phyloP scores from a whole-genome alignment of 2,888 invertebrate species.

The Trichopria drosophilae region DNA sequence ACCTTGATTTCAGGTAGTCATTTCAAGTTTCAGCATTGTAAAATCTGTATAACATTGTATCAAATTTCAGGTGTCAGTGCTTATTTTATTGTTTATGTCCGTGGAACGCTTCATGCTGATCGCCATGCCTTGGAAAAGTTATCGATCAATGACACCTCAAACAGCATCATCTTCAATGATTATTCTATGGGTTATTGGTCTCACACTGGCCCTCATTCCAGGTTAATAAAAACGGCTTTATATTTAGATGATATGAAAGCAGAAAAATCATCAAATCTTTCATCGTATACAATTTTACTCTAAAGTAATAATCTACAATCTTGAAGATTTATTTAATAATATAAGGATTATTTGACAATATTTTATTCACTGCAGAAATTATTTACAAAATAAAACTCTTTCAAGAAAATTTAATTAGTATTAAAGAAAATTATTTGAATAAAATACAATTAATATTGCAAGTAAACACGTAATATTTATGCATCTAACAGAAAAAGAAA shows the following conservation, averaged over 20 bases:
- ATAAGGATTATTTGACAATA: no score
- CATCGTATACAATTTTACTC: not conserved
- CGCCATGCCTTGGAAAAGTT: constrained; percentile 64
- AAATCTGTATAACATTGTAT: not conserved
- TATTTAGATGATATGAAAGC: not conserved
- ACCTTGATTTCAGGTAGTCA: constrained; percentile 1
- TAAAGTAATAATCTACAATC: not conserved
- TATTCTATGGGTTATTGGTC: constrained; percentile 66
- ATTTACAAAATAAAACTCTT: no score
- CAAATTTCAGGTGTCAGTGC: constrained; percentile 63
- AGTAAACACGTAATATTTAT: no score
- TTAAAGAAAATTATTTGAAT: no score
- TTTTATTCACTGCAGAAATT: no score
- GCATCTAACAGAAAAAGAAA: no score
- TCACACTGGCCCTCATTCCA: constrained; percentile 67
- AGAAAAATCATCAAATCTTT: not conserved
- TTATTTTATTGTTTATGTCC: constrained; percentile 71
- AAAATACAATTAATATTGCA: no score
- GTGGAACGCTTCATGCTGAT: constrained; percentile 70
- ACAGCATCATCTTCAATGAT: constrained; percentile 61
- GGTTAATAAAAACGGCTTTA: no score
- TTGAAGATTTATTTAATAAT: no score
- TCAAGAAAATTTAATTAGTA: no score
- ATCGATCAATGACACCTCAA: constrained; percentile 62
- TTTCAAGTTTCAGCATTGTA: not conserved